Base-by-base conservation (phyloP, 2,888 invertebrate species). In the Rhodophaea formosa region DNA sequence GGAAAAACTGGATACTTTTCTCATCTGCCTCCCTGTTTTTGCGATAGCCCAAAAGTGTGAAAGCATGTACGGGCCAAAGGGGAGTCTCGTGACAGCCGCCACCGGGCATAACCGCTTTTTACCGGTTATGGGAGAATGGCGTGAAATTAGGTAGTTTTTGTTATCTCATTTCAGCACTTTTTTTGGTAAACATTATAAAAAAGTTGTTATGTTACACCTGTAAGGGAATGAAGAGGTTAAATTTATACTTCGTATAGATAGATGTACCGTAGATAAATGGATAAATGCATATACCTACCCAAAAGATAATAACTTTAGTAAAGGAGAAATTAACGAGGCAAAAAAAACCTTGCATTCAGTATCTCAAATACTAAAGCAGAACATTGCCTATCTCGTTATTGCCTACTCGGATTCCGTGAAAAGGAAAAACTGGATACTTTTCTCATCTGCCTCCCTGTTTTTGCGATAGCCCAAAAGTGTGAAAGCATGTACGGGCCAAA, bases 31-130 rank as follows among this genome's bases (percentile, higher is more conserved):
- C 29, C 23, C 71, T 71, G 64, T 70, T 73, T 65, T 71, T 72
- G 73, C 59, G 74, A 74, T 65, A 74, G 68, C 68, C 72, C 75
- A 74, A 82, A 84, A 87, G 87, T 88, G 87, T 86, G 79, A 86
- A 88, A 86, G 76, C 84, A 72, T 88, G 87, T 88, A 75, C 70
- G 70, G 77, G 66, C 70, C 69, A 70, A 67, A 68, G 66, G 66
- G 77, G 77, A 77, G 79, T 78, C 79, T 76, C 68, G 79, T 79
- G 82, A 76, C 79, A 75, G 73, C 70, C 75, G 74, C 78, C 77
- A 74, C 82, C 75, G 61, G 82, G 86, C 81, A 59, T 70, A 74
- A 68, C 77, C 70, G 74, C 73, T 78, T 81, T 77, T 77, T 77
- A 78, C 70, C 67, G 68, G 62, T 66, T 67, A 74, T 72, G 75